Evolutionary conservation across 2,888 invertebrate genomes (phyloP), one percentile per base, ranked within the genome.

Genomic region (Dynastes maya): DNA sequence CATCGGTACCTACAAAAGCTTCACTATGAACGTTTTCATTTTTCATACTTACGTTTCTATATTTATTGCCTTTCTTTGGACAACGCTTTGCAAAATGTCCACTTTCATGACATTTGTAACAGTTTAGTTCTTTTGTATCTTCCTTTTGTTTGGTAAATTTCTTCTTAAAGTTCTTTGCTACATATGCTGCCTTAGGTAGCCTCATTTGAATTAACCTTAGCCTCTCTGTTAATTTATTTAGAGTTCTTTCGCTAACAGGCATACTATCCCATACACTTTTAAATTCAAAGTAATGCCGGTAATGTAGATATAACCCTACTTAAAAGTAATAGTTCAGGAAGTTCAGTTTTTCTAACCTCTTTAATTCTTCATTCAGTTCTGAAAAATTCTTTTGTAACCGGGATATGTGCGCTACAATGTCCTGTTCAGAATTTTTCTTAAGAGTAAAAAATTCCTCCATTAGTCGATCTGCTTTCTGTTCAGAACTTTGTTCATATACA

Each of bases 401-500:
- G 53, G 79, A 78, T 63, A 83, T 64, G 55, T 82, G 79, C 3
- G 81, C 72, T 51, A 79, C 79, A 27, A 83, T 81, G 55, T 79
- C 79, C 74, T 83, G 82, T 64, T 53, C 27, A 16, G 63, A 45
- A 70, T 76, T 76, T 77, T 80, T 82, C 29, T 80, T 80, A 37
- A 64, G 29, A 2, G 37, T 78, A 40, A 82, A 82, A 63, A 83
- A 81, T 71, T 81, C 40, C 58, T 82, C 81, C 76, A 83, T 77
- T 6, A 82, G 74, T 27, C 81, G 49, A 74, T 82, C 82, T 22
- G 82, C 75, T 11, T 81, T 63, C 61, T 83, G 81, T 40, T 79
- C 81, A 13, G 82, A 83, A 76, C 79, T 83, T 76, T 80, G 81
- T 77, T 83, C 78, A 37, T 82, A 82, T 16, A 80, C 65, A 29